Percentiles rank a stretch among this genome's conserved stretches.
Conservation (phyloP, 1,140 invertebrate species). For the Pygmarrhopalites habei region DNA sequence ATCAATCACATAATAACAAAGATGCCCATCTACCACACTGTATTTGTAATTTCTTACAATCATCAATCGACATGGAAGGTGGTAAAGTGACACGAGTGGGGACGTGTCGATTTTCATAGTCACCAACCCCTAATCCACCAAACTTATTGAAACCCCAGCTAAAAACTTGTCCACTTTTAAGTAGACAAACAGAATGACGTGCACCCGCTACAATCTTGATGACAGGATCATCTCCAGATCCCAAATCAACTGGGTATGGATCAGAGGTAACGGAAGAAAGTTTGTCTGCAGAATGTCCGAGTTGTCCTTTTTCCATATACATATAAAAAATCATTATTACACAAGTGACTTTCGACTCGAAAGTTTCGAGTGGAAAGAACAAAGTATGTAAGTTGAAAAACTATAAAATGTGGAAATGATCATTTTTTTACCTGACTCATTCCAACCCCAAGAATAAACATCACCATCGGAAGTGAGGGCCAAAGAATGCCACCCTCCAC, state of each 20-base stretch:
- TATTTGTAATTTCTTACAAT: background rate
- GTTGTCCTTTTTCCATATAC: too few relatives aligned
- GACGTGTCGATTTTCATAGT: background rate
- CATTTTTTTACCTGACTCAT: slow-evolving; percentile 59
- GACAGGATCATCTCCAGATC: slow-evolving; percentile 27
- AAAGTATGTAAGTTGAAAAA: slow-evolving; percentile 7
- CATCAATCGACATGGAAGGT: too few relatives aligned
- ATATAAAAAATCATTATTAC: too few relatives aligned
- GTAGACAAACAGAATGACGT: slow-evolving; percentile 75
- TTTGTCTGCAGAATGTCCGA: slow-evolving; percentile 23
- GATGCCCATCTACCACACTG: background rate
- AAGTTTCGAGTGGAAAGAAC: too few relatives aligned
- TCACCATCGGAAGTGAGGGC: slow-evolving; percentile 47
- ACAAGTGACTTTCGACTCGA: too few relatives aligned
- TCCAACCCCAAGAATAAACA: slow-evolving; percentile 52
- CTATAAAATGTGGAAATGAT: slow-evolving; percentile 23
- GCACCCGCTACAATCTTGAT: slow-evolving; percentile 61
- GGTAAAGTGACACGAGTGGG: background rate
- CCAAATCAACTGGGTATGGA: slow-evolving; percentile 38
- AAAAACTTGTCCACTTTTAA: slow-evolving; percentile 57
- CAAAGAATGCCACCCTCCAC: slow-evolving; percentile 49
- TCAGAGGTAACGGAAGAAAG: slow-evolving; percentile 4
- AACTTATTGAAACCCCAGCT: slow-evolving; percentile 81
- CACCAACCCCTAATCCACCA: slow-evolving; percentile 59
- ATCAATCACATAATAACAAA: too few relatives aligned